Percentiles rank a stretch among this genome's conserved stretches.
These are phyloP conservation scores for Diuraphis noxia DNA, from an alignment of 1,140 invertebrate species.

Conservation along the genomic window DNA sequence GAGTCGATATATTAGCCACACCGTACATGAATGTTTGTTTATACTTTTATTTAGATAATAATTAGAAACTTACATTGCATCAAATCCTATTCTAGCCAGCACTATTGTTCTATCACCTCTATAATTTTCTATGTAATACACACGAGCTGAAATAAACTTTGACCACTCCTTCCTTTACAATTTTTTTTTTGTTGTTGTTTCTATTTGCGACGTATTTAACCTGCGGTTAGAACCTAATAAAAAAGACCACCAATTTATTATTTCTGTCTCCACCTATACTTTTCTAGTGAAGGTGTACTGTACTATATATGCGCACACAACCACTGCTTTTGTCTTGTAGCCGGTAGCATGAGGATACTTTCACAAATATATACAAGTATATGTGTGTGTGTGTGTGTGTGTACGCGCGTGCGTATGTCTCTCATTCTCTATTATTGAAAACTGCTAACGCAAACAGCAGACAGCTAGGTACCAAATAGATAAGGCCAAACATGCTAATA, in stretches of 20 bases:
- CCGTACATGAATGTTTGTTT: neutral
- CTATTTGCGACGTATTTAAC: conserved; percentile 25
- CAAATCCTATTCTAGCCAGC: conserved; percentile 25
- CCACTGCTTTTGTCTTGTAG: conserved; percentile 29
- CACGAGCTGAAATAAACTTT: neutral
- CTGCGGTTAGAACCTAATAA: conserved; percentile 12
- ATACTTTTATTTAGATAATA: conserved; percentile 12
- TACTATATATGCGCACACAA: neutral
- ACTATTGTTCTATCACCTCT: conserved; percentile 32
- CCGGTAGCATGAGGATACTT: conserved; percentile 21
- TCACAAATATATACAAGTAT: conserved; percentile 25
- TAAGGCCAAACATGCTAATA: neutral
- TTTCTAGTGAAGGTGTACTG: neutral
- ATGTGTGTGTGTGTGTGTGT: neutral
- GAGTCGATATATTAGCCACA: conserved; percentile 12
- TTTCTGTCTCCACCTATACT: neutral
- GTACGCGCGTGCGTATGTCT: neutral
- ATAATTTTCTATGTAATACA: conserved; percentile 27
- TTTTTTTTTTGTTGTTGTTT: conserved; percentile 20
- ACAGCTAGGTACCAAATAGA: neutral
- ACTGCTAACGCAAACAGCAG: neutral
- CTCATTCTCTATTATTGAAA: conserved; percentile 17
- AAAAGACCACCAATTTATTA: conserved; percentile 41
- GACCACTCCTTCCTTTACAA: conserved; percentile 37
- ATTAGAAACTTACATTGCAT: conserved; percentile 38